These are phyloP conservation scores for Pseudorhiza aurosa DNA, from an alignment of 30 jellyfish, hydroid and myxozoan genomes.

Conservation along the genomic window DNA sequence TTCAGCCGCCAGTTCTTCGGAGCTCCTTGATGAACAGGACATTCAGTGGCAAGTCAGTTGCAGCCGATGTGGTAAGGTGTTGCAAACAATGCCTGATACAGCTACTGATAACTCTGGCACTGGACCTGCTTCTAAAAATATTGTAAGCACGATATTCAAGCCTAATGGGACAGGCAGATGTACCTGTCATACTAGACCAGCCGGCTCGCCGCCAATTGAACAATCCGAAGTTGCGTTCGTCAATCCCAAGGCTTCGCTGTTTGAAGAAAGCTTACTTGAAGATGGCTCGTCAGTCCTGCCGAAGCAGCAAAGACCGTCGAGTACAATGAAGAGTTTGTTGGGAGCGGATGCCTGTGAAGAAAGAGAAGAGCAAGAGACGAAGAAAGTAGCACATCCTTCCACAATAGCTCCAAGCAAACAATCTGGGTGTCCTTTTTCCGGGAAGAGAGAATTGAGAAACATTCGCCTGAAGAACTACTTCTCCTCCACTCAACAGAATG, in stretches of 20 bases:
- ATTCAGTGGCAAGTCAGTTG: too few relatives aligned
- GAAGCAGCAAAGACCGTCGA: background rate
- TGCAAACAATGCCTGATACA: too few relatives aligned
- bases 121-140: too few relatives aligned
- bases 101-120: too few relatives aligned
- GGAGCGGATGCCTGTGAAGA: background rate
- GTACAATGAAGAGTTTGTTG: background rate
- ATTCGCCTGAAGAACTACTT: slow-evolving; percentile 70
- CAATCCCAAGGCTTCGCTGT: slow-evolving; percentile 14
- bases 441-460: slow-evolving; percentile 39
- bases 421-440: slow-evolving; percentile 55
- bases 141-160: too few relatives aligned
- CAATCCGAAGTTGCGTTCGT: background rate
- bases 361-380: too few relatives aligned
- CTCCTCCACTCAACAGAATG: slow-evolving; percentile 71
- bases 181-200: background rate
- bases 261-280: slow-evolving; percentile 1
- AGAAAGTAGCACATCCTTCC: too few relatives aligned
- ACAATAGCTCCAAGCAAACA: background rate
- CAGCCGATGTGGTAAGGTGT: slow-evolving; percentile 25
- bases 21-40: too few relatives aligned
- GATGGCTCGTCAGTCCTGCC: background rate
- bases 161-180: too few relatives aligned
- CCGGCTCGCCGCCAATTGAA: background rate
- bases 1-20: too few relatives aligned